A percentile compares a stretch with the other conserved stretches of the same genome.
phyloP scores from a whole-genome alignment of 2,888 invertebrate species.

The Blastobasis lacticolella region DNA sequence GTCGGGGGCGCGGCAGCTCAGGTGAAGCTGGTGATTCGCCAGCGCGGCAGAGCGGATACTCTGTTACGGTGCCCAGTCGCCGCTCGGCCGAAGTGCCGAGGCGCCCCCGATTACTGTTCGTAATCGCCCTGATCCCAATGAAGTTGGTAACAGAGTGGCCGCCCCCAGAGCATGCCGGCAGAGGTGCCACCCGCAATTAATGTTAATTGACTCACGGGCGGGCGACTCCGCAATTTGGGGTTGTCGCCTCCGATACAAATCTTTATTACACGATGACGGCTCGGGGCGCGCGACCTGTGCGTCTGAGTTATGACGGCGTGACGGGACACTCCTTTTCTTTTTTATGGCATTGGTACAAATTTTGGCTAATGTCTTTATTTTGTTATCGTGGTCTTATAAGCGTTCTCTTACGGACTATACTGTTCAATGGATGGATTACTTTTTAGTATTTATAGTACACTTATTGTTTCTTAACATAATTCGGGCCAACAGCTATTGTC shows the following conservation, averaged over 20 bases:
- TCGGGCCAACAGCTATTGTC: no score
- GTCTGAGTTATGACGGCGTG: no score
- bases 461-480: no score
- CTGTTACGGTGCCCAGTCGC: conserved; percentile 36
- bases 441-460: no score
- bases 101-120: conserved; percentile 58
- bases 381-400: no score
- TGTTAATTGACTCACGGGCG: neutral
- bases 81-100: conserved; percentile 46
- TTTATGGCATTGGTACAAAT: no score
- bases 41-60: conserved; percentile 34
- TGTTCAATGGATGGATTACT: no score
- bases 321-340: no score
- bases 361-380: no score
- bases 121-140: conserved; percentile 68
- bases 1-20: conserved; percentile 29
- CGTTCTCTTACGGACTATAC: no score
- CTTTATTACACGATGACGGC: no score
- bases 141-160: conserved; percentile 57
- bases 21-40: conserved; percentile 25
- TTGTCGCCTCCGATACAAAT: neutral
- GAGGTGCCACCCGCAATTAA: neutral
- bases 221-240: neutral
- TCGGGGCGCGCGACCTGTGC: no score
- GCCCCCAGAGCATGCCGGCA: conserved; percentile 20